These are phyloP conservation scores for Psylliodes chrysocephalus DNA, from an alignment of 2,888 invertebrate genomes.

Conservation along the genomic window DNA sequence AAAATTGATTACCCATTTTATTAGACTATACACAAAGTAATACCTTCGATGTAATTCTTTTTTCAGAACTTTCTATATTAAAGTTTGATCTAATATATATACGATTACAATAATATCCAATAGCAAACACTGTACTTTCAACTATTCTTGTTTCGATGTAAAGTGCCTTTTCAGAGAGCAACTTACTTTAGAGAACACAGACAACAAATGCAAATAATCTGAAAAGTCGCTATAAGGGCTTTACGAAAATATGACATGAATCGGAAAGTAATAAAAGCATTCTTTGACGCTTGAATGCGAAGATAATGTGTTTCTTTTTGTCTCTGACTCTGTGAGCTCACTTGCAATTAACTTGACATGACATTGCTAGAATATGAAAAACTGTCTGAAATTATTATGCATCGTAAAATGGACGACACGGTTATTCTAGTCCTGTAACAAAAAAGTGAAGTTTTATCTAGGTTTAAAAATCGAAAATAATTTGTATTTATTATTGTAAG, in stretches of 20 bases:
- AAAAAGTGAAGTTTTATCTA: too few relatives aligned
- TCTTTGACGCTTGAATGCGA: background rate
- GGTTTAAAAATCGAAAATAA: too few relatives aligned
- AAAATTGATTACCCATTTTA: too few relatives aligned
- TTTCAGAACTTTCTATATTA: too few relatives aligned
- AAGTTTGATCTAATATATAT: too few relatives aligned
- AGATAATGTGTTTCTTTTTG: conserved; percentile 19
- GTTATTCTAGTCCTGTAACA: too few relatives aligned
- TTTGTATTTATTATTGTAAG: too few relatives aligned
- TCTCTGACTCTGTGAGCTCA: conserved; percentile 6
- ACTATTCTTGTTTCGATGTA: background rate
- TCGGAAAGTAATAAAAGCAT: conserved; percentile 15
- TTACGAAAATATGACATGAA: conserved; percentile 26
- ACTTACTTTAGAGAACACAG: background rate
- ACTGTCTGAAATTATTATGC: background rate
- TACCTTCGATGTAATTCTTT: too few relatives aligned
- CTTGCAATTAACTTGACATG: background rate
- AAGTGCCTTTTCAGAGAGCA: background rate
- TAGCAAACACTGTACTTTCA: too few relatives aligned
- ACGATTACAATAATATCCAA: too few relatives aligned
- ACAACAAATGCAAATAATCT: conserved; percentile 19
- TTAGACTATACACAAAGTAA: too few relatives aligned
- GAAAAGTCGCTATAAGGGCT: conserved; percentile 2
- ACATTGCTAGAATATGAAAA: conserved; percentile 1
- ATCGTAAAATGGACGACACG: too few relatives aligned